Base-by-base conservation (phyloP, 2,797 vertebrate species). In the Danionella dracula region DNA sequence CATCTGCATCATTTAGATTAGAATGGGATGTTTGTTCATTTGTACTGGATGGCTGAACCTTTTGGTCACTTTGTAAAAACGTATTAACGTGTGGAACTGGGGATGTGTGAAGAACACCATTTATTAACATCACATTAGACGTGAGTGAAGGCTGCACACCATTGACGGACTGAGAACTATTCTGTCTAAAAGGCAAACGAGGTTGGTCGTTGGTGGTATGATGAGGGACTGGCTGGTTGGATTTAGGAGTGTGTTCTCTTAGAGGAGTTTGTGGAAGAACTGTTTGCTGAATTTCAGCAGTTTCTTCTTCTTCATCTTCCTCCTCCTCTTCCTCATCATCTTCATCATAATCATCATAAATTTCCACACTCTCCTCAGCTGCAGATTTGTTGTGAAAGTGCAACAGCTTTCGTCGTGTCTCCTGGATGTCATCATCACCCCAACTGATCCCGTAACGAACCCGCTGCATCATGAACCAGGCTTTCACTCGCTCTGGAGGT, bases 401-500 rank as follows among this genome's bases (percentile, higher is more conserved):
- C 7, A 78, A 29, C 48, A 84, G 60, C 54, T 79, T 81, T 10
- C 8, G 66, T 5, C 82, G 79, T 0, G 90, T 81, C 50, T 89
- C 80, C 21, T 65, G 71, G 64, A 94, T 92, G 79, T 94, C 92
- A 50, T 86, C 79, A 1, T 82, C 78, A 7, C 90, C 89, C 93
- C 93, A 94, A 85, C 92, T 94, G 77, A 94, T 92, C 63, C 93
- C 92, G 1, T 88, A 92, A 54, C 81, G 84, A 19, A 94, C 89
- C 40, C 92, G 87, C 76, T 92, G 91, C 11, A 84, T 81, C 88
- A 93, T 93, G 78, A 94, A 93, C 92, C 92, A 94, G 12, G 87
- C 86, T 80, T 87, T 90, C 27, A 94, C 78, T 60, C 85, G 88
- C 72, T 93, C 92, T 21, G 85, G 84, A 56, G 90, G 88, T 53